Evolutionary conservation across 2,888 invertebrate species (phyloP), one percentile per base, ranked within the genome.

Genomic region (Drosophila eohydei): DNA sequence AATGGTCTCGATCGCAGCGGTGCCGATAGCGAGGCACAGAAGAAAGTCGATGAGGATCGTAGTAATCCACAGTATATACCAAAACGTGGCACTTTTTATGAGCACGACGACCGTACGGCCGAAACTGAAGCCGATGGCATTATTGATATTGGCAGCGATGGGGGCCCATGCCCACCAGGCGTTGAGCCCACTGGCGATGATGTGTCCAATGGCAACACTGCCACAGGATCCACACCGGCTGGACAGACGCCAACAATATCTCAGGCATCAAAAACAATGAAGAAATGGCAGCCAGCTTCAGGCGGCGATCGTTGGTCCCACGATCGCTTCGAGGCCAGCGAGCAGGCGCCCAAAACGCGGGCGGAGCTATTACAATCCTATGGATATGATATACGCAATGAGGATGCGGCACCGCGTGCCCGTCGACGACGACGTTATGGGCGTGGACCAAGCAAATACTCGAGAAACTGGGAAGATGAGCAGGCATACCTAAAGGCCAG

Each of bases 51-150:
- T 91, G 98, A 98, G 91, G 99, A 99, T 91, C 94, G 97, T 46
- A 96, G 98, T 91, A 98, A 99, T 93, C 99, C 99, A 1, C 98
- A 99, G 90, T 99, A 98, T 93, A 98, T 99, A 81, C 99, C 99
- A 0, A 98, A 98, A 92, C 95, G 96, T 80, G 99, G 99, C 0
- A 97, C 97, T 0, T 99, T 99, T 92, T 99, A 99, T 90, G 99
- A 99, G 86, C 99, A 99, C 89, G 99, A 99, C 91, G 97, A 98
- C 90, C 94, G 98, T 73, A 97, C 97, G 6, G 95, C 95, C 26
- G 96, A 96, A 54, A 95, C 95, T n/a, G 91, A 91, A 36, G 81
- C 77, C 4, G 88, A 81, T 1, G 62, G 46, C 12, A 11, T 38
- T 11, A 34, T 38, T 0, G 89, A 86, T 38, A 75, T 72, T 4